A percentile compares a stretch with the other conserved stretches of the same genome.
phyloP scores from a whole-genome alignment of 1,140 invertebrate genomes.

The Drosophila aff. region DNA sequence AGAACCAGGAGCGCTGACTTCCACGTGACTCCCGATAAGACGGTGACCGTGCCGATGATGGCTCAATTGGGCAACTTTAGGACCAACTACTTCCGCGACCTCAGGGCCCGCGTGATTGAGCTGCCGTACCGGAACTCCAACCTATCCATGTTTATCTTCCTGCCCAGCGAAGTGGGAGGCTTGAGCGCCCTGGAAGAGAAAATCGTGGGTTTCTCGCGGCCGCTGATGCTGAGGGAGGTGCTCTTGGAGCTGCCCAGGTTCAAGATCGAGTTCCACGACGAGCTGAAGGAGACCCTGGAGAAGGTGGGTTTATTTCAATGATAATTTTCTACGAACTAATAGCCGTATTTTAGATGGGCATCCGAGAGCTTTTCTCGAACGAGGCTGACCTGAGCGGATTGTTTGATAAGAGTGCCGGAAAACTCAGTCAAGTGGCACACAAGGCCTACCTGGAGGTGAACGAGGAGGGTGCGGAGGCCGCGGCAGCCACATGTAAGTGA shows the following conservation, averaged over 20 bases:
- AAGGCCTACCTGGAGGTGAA: constrained; percentile 87
- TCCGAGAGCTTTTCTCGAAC: constrained; percentile 87
- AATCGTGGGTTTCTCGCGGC: constrained; percentile 69
- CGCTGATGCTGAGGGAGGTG: constrained; percentile 78
- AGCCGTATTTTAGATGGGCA: constrained; percentile 86
- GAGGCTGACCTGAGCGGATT: constrained; percentile 88
- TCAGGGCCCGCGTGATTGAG: constrained; percentile 66
- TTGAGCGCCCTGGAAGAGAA: constrained; percentile 85
- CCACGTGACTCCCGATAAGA: constrained; percentile 50
- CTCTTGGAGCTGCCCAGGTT: constrained; percentile 88
- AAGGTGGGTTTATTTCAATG: constrained; percentile 74
- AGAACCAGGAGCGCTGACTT: constrained; percentile 45
- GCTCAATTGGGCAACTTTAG: constrained; percentile 73
- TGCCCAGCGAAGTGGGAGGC: constrained; percentile 86
- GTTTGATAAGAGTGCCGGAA: constrained; percentile 83
- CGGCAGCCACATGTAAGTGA: constrained; percentile 84
- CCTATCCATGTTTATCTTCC: constrained; percentile 87
- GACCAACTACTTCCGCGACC: constrained; percentile 49
- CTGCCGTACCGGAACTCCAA: constrained; percentile 83
- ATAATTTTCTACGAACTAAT: not conserved
- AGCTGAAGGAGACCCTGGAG: constrained; percentile 86
- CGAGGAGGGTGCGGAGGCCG: constrained; percentile 87
- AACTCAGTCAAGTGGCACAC: constrained; percentile 86
- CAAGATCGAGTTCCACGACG: constrained; percentile 86
- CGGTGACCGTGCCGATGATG: constrained; percentile 86